These are phyloP conservation scores for Pocillopora grandis DNA, from an alignment of 92 coral and sea anemone genomes.

Conservation along the genomic window DNA sequence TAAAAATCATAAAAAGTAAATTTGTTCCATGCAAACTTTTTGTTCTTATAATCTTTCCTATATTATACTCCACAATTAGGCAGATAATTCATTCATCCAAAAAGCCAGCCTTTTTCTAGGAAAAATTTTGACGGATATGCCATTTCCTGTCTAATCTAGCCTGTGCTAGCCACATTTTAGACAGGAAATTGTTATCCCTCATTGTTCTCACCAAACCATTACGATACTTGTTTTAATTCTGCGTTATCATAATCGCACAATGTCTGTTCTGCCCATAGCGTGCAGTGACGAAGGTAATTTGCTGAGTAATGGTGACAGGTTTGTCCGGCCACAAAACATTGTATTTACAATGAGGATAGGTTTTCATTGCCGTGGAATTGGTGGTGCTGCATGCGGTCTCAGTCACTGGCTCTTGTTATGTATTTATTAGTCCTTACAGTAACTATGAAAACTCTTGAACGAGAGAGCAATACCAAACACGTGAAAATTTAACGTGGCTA, in stretches of 20 bases:
- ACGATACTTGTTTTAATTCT: conserved; percentile 19
- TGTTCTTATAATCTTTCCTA: neutral
- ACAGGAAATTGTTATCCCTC: conserved; percentile 37
- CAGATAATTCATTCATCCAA: neutral
- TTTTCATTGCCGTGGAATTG: neutral
- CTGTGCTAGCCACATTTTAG: conserved; percentile 8
- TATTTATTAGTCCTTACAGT: neutral
- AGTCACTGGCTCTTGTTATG: neutral
- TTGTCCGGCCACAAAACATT: conserved; percentile 21
- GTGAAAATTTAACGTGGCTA: neutral
- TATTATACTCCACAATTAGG: neutral
- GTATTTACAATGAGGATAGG: conserved; percentile 17
- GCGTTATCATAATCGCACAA: conserved; percentile 14
- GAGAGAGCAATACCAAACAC: conserved; percentile 8
- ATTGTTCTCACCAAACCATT: conserved; percentile 24
- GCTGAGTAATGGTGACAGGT: conserved; percentile 51
- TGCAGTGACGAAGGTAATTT: conserved; percentile 39
- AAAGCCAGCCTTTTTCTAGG: neutral
- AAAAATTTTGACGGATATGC: conserved; percentile 11
- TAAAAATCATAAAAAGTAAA: conserved; percentile 9
- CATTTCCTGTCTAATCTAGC: conserved; percentile 37
- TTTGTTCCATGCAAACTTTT: conserved; percentile 14
- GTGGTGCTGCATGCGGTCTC: neutral
- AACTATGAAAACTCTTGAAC: conserved; percentile 15
- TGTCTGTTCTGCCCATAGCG: conserved; percentile 22